Conservation (phyloP, 2,888 invertebrate species). For the Hedya salicella region DNA sequence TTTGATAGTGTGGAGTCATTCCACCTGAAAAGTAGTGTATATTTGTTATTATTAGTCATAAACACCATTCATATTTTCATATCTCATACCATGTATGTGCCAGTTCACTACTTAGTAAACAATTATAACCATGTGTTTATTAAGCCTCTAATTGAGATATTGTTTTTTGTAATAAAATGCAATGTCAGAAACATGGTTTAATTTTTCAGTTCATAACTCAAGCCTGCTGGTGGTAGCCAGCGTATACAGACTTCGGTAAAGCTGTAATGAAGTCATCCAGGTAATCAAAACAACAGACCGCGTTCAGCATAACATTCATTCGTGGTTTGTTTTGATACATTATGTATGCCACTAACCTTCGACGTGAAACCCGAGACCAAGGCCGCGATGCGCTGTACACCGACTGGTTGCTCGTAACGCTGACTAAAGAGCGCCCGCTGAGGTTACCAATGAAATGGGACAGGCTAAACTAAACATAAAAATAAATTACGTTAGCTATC, state of each 20-base stretch:
- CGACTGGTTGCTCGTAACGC: conserved; percentile 85
- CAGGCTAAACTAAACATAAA: conserved; percentile 83
- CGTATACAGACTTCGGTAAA: conserved; percentile 4
- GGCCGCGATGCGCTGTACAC: conserved; percentile 86
- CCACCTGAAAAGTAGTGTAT: conserved; percentile 81
- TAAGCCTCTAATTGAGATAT: too few relatives aligned
- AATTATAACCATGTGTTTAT: neutral
- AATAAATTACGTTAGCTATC: conserved; percentile 50
- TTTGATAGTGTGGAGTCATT: conserved; percentile 87
- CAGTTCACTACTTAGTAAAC: neutral
- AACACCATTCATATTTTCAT: too few relatives aligned
- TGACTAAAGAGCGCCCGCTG: conserved; percentile 86
- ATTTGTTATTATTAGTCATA: neutral
- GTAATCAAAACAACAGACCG: conserved; percentile 26
- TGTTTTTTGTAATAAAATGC: too few relatives aligned
- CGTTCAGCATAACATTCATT: conserved; percentile 33
- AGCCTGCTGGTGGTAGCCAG: neutral
- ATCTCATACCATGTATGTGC: neutral
- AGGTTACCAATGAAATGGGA: conserved; percentile 85
- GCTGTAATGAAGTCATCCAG: neutral
- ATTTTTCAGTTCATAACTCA: neutral
- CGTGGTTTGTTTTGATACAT: conserved; percentile 56
- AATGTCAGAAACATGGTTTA: too few relatives aligned
- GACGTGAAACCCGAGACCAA: conserved; percentile 87
- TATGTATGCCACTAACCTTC: conserved; percentile 82